phyloP scores from a whole-genome alignment of 1,140 invertebrate species.

The Gryllus bimaculatus region DNA sequence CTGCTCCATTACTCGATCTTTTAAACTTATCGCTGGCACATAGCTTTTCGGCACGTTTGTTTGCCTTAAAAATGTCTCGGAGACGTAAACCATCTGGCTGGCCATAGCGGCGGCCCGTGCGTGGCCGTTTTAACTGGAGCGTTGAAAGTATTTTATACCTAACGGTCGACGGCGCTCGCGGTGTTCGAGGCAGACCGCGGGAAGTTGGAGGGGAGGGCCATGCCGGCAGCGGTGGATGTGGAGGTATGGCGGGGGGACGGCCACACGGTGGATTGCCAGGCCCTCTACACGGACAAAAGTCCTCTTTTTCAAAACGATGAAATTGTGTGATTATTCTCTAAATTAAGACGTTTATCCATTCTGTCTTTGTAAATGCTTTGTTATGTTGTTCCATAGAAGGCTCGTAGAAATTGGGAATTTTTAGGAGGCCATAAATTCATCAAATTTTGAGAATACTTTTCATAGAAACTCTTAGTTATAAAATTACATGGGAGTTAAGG shows the following conservation, averaged over 20 bases:
- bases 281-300: too few relatives aligned
- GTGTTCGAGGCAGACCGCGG: background rate
- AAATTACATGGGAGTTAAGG: too few relatives aligned
- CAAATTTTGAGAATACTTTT: too few relatives aligned
- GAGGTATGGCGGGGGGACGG: background rate
- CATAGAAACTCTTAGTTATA: too few relatives aligned
- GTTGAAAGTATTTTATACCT: conserved; percentile 1
- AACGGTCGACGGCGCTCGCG: background rate
- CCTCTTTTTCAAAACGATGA: background rate
- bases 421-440: too few relatives aligned
- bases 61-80: background rate
- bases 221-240: too few relatives aligned
- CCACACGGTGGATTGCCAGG: background rate
- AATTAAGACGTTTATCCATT: too few relatives aligned
- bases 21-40: background rate
- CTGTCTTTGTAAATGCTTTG: too few relatives aligned
- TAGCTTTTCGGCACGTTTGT: background rate
- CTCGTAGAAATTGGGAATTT: too few relatives aligned
- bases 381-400: too few relatives aligned
- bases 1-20: background rate
- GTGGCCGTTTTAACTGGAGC: background rate
- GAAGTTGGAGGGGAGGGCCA: background rate
- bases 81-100: background rate
- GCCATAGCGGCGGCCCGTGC: background rate
- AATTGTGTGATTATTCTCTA: too few relatives aligned